These are phyloP conservation scores for Stegodyphus dumicola DNA, from an alignment of 1,140 invertebrate species.

Conservation along the genomic window DNA sequence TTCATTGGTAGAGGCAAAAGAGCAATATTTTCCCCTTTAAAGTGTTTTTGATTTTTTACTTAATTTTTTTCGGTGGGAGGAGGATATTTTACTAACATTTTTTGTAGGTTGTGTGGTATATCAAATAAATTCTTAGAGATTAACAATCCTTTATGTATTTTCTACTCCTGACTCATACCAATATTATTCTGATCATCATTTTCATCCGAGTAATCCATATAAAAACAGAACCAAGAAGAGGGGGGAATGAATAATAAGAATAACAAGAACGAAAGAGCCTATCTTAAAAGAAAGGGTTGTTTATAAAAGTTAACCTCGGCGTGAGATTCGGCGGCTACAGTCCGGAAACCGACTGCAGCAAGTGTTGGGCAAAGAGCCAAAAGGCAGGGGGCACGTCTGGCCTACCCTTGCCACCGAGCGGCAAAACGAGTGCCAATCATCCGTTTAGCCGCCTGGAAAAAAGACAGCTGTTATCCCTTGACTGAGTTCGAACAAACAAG, in stretches of 20 bases:
- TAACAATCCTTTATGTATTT: too few species aligned
- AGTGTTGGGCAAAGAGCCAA: conserved; percentile 52
- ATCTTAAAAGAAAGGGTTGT: conserved; percentile 56
- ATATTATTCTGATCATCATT: too few species aligned
- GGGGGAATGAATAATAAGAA: conserved; percentile 3
- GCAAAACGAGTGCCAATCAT: conserved; percentile 53
- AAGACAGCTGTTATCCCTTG: conserved; percentile 58
- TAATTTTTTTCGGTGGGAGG: too few species aligned
- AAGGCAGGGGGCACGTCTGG: conserved; percentile 6
- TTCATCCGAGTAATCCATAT: not conserved
- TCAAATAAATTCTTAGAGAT: too few species aligned
- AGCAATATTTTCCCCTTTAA: too few species aligned
- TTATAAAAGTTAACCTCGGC: conserved; percentile 43
- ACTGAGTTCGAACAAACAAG: conserved; percentile 55
- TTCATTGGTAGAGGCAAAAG: too few species aligned
- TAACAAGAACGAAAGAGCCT: not conserved
- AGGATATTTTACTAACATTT: too few species aligned
- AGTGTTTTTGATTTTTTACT: too few species aligned
- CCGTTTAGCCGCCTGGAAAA: conserved; percentile 58
- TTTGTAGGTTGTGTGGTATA: too few species aligned
- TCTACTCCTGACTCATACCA: too few species aligned
- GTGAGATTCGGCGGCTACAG: conserved; percentile 25
- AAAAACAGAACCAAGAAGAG: conserved; percentile 1
- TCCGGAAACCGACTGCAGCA: conserved; percentile 40
- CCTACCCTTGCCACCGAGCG: conserved; percentile 39